Percentiles rank a stretch among this genome's conserved stretches.
These are phyloP conservation scores for Frankliniella fusca DNA, from an alignment of 2,888 invertebrate species.

Conservation along the genomic window DNA sequence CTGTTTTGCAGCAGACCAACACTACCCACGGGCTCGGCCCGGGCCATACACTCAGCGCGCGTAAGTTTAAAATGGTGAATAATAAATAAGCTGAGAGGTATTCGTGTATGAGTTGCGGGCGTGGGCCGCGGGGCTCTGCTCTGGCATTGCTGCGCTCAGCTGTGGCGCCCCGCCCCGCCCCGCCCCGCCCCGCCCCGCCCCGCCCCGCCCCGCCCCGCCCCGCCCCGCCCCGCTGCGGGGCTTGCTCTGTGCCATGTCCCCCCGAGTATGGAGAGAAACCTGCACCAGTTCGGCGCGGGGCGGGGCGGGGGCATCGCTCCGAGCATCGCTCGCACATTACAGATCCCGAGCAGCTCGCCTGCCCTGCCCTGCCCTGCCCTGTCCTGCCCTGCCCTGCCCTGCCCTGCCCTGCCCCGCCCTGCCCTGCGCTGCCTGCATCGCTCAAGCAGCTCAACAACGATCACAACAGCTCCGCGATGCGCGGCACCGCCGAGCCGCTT, in stretches of 20 bases:
- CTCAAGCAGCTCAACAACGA: not conserved
- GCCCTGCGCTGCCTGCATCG: not conserved
- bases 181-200: not conserved
- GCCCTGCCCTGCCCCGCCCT: not conserved
- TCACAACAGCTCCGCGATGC: not conserved
- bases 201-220: too few species aligned
- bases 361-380: not conserved
- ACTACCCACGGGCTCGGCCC: too few species aligned
- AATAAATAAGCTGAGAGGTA: too few species aligned
- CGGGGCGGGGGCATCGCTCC: not conserved
- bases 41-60: too few species aligned
- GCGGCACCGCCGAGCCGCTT: too few species aligned
- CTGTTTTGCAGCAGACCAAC: too few species aligned
- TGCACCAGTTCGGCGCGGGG: not conserved
- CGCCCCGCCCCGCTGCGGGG: not conserved
- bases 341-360: not conserved
- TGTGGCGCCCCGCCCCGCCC: too few species aligned
- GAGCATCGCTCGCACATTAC: too few species aligned
- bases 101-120: too few species aligned
- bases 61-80: too few species aligned
- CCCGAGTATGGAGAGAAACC: slow-evolving; percentile 15
- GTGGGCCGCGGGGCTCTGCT: too few species aligned
- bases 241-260: not conserved
- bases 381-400: not conserved
- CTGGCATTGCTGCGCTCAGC: too few species aligned